Base-by-base conservation (phyloP, 2,113 vertebrate genomes). In the Rhegmatorhina hoffmannsi region DNA sequence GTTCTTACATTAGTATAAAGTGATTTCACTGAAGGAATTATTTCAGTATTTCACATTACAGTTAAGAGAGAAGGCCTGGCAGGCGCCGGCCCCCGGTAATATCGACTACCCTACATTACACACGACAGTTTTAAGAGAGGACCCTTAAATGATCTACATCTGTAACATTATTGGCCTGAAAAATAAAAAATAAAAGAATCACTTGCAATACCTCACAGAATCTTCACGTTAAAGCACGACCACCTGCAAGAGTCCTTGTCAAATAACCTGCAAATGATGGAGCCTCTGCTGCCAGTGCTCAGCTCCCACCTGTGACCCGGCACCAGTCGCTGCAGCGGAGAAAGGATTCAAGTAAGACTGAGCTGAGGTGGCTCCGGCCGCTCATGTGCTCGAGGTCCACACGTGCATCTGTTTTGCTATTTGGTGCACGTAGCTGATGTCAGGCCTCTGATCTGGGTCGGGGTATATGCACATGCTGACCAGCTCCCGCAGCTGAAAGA, bases 391-490 rank as follows among this genome's bases (percentile, higher is more conserved):
- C 36, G 98, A 96, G 46, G 97, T 98, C 98, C 98, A 98, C 52
- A 98, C 95, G 6, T 99, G 98, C 98, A 99, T 99, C 94, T 99
- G 98, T 89, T 97, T 98, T 43, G 98, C 98, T 23, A 98, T 95
- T 93, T 99, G 98, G 97, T 98, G 98, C 96, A 99, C 98, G 13
- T 98, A 99, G 1, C 95, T 93, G 43, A 98, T 98, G 96, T 99
- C 98, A 0, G 98, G 98, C 62, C 98, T 95, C 9, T 98, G 98
- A 25, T 97, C 97, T 0, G 98, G 98, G 38, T 98, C 98, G 0
- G 98, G 98, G 94, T 98, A 98, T 72, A 99, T 99, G 95, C 98
- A 99, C 98, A 98, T 98, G 92, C 98, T 98, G 87, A 99, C 98
- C 98, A 99, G 96, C 89, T 98, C 98, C 82, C 98, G 97, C 69